These are phyloP conservation scores for Neolamprologus ventralis DNA, from an alignment of 2,113 vertebrate species.

Conservation along the genomic window DNA sequence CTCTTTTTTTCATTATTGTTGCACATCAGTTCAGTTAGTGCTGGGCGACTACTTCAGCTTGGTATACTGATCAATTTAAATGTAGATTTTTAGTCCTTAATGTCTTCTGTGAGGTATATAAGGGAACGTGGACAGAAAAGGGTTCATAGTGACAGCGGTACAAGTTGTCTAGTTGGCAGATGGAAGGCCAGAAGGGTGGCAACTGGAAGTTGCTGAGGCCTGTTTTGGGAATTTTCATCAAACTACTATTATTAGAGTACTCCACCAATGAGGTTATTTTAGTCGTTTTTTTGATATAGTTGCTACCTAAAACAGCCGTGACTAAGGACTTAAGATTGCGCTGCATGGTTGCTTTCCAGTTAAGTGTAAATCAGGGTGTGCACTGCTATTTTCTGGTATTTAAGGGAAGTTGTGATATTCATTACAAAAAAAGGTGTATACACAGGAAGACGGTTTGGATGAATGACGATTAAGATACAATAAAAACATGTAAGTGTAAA, in stretches of 20 bases:
- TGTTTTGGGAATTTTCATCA: background rate
- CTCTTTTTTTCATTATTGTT: background rate
- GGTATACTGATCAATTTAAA: background rate
- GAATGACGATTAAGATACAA: background rate
- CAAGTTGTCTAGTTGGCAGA: background rate
- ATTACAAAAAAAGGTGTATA: background rate
- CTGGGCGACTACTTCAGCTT: background rate
- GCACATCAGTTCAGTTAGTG: background rate
- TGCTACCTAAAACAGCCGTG: background rate
- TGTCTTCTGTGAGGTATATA: background rate
- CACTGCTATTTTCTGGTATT: background rate
- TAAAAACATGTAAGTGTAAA: background rate
- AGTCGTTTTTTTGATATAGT: background rate
- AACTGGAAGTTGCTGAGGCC: background rate
- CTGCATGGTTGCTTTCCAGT: background rate
- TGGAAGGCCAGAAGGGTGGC: background rate
- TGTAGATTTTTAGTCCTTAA: no score
- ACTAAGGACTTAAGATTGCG: background rate
- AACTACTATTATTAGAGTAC: conserved; percentile 13
- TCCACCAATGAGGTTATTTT: background rate
- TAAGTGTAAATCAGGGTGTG: background rate
- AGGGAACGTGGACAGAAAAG: background rate
- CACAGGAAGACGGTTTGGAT: background rate
- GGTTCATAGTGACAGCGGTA: background rate
- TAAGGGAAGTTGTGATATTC: background rate